A percentile compares a stretch with the other conserved stretches of the same genome.
Evolutionary conservation across 2,888 invertebrate species (phyloP).

Genomic region (Meiosimyza decipiens): DNA sequence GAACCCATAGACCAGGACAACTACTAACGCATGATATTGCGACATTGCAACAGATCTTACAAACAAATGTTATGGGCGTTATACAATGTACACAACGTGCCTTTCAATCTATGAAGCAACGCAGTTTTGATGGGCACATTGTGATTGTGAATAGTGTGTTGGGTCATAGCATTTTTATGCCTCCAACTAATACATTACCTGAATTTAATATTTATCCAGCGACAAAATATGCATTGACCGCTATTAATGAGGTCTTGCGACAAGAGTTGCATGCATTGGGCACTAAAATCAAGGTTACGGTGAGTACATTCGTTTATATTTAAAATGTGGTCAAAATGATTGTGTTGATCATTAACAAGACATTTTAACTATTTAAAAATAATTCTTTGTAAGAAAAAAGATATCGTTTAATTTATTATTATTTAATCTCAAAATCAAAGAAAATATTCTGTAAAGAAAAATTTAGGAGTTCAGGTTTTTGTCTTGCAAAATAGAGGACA

Average conservation of each 20-base stretch:
- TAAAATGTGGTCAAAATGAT: constrained; percentile 54
- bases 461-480: too few species aligned
- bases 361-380: too few species aligned
- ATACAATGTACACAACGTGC: constrained; percentile 68
- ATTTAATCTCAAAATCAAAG: too few species aligned
- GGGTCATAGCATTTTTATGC: constrained; percentile 57
- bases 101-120: constrained; percentile 67
- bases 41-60: constrained; percentile 58
- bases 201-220: constrained; percentile 59
- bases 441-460: too few species aligned
- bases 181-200: constrained; percentile 51
- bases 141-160: constrained; percentile 66
- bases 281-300: constrained; percentile 53
- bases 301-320: constrained; percentile 42
- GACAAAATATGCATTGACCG: constrained; percentile 60
- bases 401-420: too few species aligned
- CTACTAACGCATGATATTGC: constrained; percentile 49
- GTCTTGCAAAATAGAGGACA: too few species aligned
- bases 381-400: too few species aligned
- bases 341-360: constrained; percentile 36
- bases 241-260: constrained; percentile 58
- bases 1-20: constrained; percentile 56
- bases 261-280: constrained; percentile 57
- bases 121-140: constrained; percentile 65
- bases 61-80: constrained; percentile 68